phyloP scores from a whole-genome alignment of 1,140 invertebrate species.

The Papilio polytes region DNA sequence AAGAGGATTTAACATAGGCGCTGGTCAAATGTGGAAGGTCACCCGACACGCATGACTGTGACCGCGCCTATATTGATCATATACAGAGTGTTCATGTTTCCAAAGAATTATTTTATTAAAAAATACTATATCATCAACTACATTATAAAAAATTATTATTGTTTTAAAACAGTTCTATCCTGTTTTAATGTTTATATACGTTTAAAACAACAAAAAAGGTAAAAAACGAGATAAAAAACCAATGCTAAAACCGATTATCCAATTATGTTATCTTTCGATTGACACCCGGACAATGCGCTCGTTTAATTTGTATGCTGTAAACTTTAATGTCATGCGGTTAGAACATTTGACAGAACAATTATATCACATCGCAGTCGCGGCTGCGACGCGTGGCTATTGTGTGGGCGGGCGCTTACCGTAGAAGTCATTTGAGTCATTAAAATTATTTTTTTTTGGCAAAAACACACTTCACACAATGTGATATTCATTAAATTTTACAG shows the following conservation, averaged over 20 bases:
- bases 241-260: slow-evolving; percentile 14
- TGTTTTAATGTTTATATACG: neutral
- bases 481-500: neutral
- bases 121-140: too few relatives aligned
- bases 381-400: neutral
- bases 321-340: slow-evolving; percentile 26
- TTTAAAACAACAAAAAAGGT: neutral
- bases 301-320: slow-evolving; percentile 27
- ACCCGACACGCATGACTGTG: slow-evolving; percentile 31
- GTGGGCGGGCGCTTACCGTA: neutral
- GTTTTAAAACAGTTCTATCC: too few relatives aligned
- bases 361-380: neutral
- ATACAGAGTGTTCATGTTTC: too few relatives aligned
- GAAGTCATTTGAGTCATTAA: neutral
- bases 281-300: slow-evolving; percentile 29
- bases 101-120: too few relatives aligned
- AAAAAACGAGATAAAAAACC: slow-evolving; percentile 10
- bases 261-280: slow-evolving; percentile 33
- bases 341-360: slow-evolving; percentile 21
- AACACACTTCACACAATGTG: too few relatives aligned
- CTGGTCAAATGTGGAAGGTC: slow-evolving; percentile 34
- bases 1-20: slow-evolving; percentile 11
- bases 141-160: too few relatives aligned
- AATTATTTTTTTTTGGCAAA: neutral
- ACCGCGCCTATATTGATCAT: slow-evolving; percentile 10